These are phyloP conservation scores for Mastomys natalensis DNA, from an alignment of 2,113 vertebrate genomes.

Conservation along the genomic window DNA sequence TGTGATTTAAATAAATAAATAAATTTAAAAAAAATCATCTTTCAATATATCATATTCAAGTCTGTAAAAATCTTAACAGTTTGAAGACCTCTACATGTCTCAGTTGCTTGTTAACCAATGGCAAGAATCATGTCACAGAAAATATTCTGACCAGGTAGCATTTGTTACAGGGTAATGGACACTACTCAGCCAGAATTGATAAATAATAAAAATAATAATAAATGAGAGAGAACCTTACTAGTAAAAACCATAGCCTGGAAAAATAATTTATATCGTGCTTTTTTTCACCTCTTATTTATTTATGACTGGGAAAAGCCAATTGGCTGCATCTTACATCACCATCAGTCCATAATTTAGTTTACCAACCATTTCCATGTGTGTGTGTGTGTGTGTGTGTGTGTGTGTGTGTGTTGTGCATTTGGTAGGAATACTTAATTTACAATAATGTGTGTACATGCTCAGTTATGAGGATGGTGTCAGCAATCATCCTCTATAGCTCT, in stretches of 20 bases:
- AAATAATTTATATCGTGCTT: background rate
- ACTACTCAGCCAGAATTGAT: background rate
- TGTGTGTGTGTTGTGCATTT: background rate
- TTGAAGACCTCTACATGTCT: background rate
- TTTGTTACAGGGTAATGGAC: conserved; percentile 13
- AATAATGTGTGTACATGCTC: background rate
- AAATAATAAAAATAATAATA: background rate
- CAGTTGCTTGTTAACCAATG: background rate
- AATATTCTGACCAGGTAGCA: background rate
- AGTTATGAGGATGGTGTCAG: background rate
- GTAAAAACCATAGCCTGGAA: background rate
- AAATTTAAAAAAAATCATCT: no score
- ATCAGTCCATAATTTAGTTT: background rate
- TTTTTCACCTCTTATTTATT: background rate
- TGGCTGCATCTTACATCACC: background rate
- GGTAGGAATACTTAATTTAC: background rate
- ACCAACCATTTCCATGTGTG: background rate
- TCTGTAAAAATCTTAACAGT: background rate
- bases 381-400: background rate
- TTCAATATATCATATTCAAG: background rate
- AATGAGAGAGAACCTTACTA: background rate
- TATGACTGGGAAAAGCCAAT: background rate
- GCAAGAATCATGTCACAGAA: conserved; percentile 35
- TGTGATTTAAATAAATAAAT: no score
- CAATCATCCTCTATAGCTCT: background rate